Base-by-base conservation (phyloP, 37 sponge, comb jelly and placozoan species). In the Theonella swinhoei region DNA sequence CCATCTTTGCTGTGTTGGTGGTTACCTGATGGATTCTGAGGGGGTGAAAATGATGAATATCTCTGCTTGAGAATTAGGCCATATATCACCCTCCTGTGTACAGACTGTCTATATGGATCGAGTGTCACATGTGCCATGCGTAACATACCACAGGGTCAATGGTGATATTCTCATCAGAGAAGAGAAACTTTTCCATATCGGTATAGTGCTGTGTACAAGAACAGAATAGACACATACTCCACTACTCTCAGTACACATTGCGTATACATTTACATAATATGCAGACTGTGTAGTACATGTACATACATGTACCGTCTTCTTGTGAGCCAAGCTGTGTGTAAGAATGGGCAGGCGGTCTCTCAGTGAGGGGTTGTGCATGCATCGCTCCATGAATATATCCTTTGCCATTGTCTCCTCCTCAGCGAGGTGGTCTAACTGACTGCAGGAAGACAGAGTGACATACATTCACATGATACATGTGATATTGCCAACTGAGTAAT, bases 11-110 rank as follows among this genome's bases (percentile, higher is more conserved):
- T 38, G 69, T 66, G 63, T 39, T 28, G 33, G 70, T 28, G 54
- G 39, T 38, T 92, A 89, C 77, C 80, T 88, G 36, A 63, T 71
- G 34, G 88, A 88, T 39, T 86, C 85, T 14, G 83, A 78, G 14
- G 99, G 99, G 58, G 76, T 81, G 85, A 98, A 98, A 35, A 86
- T 83, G 40, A 98, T 78, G 39, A 91, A 92, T 14, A 98, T 74
- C 28, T 92, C 93, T 26, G 95, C 91, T 47, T 91, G 86, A 9
- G 99, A 90, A 64, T 98, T 94, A 38, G 99, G 99, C 99, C 99
- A 98, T 22, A 98, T 85, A 23, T 97, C 98, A 42, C 98, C 98
- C 42, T 95, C 96, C 94, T 91, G 62, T n/a, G 26, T 3, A 63
- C 4, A 26, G 60, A 11, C n/a, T n/a, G n/a, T n/a, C n/a, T n/a